Conservation (phyloP, 2,113 vertebrate genomes). For the Macaca mulatta region DNA sequence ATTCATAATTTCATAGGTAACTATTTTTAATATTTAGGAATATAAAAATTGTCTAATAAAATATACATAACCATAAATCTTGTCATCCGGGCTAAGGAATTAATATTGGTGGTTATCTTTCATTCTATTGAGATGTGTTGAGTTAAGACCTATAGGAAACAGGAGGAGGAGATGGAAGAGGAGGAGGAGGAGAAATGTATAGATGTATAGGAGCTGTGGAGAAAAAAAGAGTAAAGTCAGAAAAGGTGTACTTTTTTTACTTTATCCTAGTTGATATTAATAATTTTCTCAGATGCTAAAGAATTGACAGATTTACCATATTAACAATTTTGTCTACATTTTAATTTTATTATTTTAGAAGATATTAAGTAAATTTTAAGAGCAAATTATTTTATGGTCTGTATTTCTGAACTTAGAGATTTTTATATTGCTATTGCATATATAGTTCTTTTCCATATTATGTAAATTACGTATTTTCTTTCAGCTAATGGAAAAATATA, state of each 20-base stretch:
- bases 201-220: neutral
- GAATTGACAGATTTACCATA: neutral
- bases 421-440: neutral
- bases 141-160: neutral
- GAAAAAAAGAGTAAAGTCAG: neutral
- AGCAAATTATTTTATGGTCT: neutral
- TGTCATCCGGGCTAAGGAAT: neutral
- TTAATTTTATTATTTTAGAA: conserved; percentile 25
- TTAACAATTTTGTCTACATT: neutral
- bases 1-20: neutral
- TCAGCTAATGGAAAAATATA: neutral
- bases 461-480: neutral
- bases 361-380: neutral
- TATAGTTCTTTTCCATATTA: neutral
- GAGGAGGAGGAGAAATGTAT: neutral
- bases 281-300: neutral
- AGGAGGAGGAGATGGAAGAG: neutral
- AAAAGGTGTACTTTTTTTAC: neutral
- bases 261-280: neutral
- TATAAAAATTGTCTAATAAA: neutral
- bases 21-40: neutral
- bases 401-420: neutral
- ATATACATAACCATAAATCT: neutral
- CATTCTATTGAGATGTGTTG: neutral
- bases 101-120: neutral